Evolutionary conservation across 2,797 vertebrate species (phyloP), one percentile per base, ranked within the genome.

Genomic region (Enteromius radiatus): DNA sequence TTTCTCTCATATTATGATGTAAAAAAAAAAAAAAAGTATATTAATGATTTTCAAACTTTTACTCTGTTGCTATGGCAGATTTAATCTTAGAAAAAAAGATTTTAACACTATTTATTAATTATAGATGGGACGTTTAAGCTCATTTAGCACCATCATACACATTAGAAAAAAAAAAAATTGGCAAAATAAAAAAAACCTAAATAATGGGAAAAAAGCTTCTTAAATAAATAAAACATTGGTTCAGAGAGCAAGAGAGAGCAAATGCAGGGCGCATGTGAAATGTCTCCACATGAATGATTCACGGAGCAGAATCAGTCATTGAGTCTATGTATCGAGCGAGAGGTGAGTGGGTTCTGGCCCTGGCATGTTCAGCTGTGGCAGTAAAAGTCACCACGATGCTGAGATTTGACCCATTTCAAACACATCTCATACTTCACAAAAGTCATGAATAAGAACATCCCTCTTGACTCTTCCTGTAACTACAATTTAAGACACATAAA

Each of bases 201-300:
- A 28, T 15, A 28, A 28, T 10, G 21, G 52, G 21, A 0, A n/a
- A n/a, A 10, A 10, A 10, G 10, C 4, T 26, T 59, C 0, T 23
- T 23, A 59, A 59, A 23, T 8, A 52, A 52, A 19, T 23, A 56
- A 12, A 26, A 23, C n/a, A 59, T 5, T 23, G n/a, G 54, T 56
- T 56, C 10, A 56, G 26, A 14, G 11, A 41, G 65, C 1, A 8
- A 41, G 54, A 38, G 23, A 9, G 2, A 69, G 52, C 28, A 52
- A 38, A 23, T 0, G 7, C 12, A 76, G 59, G 2, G 76, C 1
- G 14, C 21, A 54, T 9, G 49, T 31, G 28, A 47, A 49, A 64
- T 31, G 8, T 47, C 76, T 33, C 41, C 10, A 65, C 19, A 78
- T 78, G 33, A 78, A 78, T 78, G 43, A 78, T 65, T 49, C 12